These are phyloP conservation scores for Aegithalos caudatus DNA, from an alignment of 2,113 vertebrate species.

Conservation along the genomic window DNA sequence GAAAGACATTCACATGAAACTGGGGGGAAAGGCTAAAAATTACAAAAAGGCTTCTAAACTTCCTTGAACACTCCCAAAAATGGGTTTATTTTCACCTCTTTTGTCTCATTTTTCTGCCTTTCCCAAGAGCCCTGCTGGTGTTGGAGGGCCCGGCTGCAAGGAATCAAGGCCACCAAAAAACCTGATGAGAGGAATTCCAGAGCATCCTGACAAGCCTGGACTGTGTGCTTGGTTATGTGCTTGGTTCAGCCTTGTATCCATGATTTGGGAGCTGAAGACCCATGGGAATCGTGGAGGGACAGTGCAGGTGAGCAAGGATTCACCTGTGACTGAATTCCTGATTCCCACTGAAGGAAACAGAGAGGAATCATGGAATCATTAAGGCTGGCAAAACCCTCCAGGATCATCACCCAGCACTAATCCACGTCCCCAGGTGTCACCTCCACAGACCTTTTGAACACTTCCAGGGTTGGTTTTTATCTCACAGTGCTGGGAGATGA, in stretches of 20 bases:
- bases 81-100: background rate
- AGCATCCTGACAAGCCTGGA: background rate
- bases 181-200: background rate
- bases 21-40: background rate
- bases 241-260: background rate
- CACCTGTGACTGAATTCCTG: background rate
- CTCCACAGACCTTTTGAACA: rapidly evolving
- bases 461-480: background rate
- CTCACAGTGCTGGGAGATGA: background rate
- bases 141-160: background rate
- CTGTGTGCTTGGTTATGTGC: rapidly evolving
- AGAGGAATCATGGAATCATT: rapidly evolving
- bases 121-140: background rate
- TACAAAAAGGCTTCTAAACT: background rate
- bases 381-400: background rate
- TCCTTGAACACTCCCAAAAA: background rate
- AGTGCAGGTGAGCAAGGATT: background rate
- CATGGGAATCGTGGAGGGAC: rapidly evolving
- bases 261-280: background rate
- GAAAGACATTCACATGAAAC: background rate
- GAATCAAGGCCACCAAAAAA: background rate
- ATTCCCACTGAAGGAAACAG: background rate
- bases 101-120: background rate
- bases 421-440: rapidly evolving
- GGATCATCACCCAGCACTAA: too few species aligned